Evolutionary conservation across 92 coral and sea anemone species (phyloP).

Genomic region (Paramuricea clavata): DNA sequence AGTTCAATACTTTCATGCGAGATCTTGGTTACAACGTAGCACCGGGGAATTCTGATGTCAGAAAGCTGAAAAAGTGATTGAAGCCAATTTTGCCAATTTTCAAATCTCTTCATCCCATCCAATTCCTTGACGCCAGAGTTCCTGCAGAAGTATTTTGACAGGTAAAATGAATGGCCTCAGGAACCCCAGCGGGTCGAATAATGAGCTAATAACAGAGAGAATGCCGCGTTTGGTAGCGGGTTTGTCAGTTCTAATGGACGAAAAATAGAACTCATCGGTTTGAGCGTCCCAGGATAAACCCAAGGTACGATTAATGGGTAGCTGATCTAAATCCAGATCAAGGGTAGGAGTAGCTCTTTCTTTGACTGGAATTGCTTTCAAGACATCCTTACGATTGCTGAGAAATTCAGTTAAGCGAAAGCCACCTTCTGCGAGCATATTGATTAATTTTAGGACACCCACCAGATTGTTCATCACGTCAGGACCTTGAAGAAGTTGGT

Average conservation of each 20-base stretch:
- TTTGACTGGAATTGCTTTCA: conserved; percentile 8
- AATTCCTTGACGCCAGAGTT: conserved; percentile 14
- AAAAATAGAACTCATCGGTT: conserved; percentile 39
- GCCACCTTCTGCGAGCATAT: conserved; percentile 43
- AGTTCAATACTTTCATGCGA: conserved; percentile 14
- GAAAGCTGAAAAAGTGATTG: neutral
- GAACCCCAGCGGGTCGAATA: conserved; percentile 36
- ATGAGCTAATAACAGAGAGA: conserved; percentile 51
- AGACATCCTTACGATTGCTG: conserved; percentile 47
- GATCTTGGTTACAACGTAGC: neutral
- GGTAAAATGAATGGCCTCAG: conserved; percentile 24
- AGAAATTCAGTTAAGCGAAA: conserved; percentile 49
- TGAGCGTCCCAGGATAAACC: conserved; percentile 60
- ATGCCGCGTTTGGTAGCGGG: conserved; percentile 60
- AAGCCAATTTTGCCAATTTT: conserved; percentile 30
- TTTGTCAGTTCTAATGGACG: conserved; percentile 29
- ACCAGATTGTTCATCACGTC: conserved; percentile 61
- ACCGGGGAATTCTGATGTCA: neutral
- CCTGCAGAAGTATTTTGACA: conserved; percentile 6
- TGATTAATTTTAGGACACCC: conserved; percentile 60
- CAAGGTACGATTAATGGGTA: conserved; percentile 55
- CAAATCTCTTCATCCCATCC: conserved; percentile 48
- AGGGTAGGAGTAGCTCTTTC: conserved; percentile 49
- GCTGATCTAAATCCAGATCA: conserved; percentile 35
- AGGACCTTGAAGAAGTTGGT: conserved; percentile 75